Conservation (phyloP, 1,140 invertebrate genomes). For the Monomorium pharaonis region DNA sequence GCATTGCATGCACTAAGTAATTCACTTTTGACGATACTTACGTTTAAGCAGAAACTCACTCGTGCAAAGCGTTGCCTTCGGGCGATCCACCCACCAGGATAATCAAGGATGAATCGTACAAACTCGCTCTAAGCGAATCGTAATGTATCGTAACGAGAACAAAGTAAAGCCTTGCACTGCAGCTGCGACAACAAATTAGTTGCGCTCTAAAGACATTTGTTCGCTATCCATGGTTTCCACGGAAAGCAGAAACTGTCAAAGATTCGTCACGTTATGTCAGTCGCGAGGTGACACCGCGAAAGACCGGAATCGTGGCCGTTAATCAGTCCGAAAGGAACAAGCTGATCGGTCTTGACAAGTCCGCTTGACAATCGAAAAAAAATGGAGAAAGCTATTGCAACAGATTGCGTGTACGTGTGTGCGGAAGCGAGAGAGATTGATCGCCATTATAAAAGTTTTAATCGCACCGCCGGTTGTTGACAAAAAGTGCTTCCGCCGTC, state of each 20-base stretch:
- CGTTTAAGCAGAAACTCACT: neutral
- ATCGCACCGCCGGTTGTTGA: conserved; percentile 27
- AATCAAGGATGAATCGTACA: neutral
- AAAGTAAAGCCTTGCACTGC: neutral
- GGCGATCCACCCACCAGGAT: neutral
- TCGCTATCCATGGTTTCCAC: neutral
- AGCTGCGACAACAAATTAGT: neutral
- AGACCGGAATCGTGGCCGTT: neutral
- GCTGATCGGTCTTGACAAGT: conserved; percentile 15
- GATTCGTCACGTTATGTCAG: conserved; percentile 2
- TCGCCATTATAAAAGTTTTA: conserved; percentile 51
- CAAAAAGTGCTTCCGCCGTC: conserved; percentile 43
- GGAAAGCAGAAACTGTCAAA: neutral
- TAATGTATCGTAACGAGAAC: neutral
- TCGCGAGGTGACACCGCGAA: neutral
- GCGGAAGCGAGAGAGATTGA: conserved; percentile 36
- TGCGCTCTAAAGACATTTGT: neutral
- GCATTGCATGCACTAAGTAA: neutral
- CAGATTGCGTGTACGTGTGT: conserved; percentile 33
- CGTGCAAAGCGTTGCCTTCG: neutral
- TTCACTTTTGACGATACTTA: neutral
- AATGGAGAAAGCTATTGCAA: conserved; percentile 5
- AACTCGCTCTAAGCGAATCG: conserved; percentile 1
- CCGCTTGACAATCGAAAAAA: conserved; percentile 15
- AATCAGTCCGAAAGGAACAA: conserved; percentile 6